Evolutionary conservation across 2,113 vertebrate species (phyloP).

Genomic region (Mystacornis crossleyi): DNA sequence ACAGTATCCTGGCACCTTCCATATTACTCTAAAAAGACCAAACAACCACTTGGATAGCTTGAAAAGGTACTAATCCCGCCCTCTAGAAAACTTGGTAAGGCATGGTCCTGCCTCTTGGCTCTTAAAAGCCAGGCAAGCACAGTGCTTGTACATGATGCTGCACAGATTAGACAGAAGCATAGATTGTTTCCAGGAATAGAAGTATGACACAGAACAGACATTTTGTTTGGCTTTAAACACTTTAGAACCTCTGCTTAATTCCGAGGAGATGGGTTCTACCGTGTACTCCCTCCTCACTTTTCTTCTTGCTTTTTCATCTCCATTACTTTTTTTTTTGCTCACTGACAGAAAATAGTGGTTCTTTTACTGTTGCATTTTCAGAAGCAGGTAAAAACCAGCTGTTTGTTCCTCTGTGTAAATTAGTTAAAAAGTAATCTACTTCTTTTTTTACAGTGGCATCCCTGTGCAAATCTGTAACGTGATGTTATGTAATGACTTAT

Average conservation of each 20-base stretch:
- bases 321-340: background rate
- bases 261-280: background rate
- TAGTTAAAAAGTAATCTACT: background rate
- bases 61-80: background rate
- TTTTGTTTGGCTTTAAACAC: background rate
- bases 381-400: background rate
- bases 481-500: background rate
- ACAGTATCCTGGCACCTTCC: background rate
- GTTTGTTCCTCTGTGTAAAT: background rate
- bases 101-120: background rate
- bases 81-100: background rate
- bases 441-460: background rate
- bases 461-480: background rate
- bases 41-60: background rate
- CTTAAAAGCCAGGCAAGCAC: background rate
- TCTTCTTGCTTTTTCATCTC: background rate
- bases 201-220: background rate
- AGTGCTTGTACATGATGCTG: accelerated
- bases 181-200: background rate
- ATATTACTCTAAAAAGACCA: background rate
- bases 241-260: background rate
- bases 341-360: background rate
- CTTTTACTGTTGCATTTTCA: background rate
- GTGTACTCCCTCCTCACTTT: background rate
- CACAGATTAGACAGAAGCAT: background rate